These are phyloP conservation scores for Cherax destructor DNA, from an alignment of 1,140 invertebrate species.

Conservation along the genomic window DNA sequence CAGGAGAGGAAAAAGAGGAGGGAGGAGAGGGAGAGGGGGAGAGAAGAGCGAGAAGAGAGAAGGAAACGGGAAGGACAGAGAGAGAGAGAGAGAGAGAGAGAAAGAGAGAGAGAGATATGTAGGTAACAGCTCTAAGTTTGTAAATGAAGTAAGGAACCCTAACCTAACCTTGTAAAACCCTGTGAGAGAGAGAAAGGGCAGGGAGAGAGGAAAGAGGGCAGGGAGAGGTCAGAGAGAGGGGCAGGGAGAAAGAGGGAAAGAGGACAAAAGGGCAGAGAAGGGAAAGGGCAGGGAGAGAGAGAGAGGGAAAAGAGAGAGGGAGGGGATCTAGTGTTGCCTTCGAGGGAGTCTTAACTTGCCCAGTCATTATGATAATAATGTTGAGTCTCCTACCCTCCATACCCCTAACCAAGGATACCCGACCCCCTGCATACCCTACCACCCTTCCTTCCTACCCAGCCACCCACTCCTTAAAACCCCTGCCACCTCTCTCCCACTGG, in stretches of 20 bases:
- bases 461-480: too few relatives aligned
- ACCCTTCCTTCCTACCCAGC: too few relatives aligned
- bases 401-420: not conserved
- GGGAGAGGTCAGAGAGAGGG: too few relatives aligned
- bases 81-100: not conserved
- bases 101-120: too few relatives aligned
- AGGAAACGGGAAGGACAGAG: not conserved
- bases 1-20: not conserved
- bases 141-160: too few relatives aligned
- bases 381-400: not conserved
- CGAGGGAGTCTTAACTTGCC: not conserved
- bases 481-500: too few relatives aligned
- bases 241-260: not conserved
- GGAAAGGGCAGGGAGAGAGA: not conserved
- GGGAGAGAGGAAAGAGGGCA: not conserved
- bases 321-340: not conserved
- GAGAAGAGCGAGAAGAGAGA: not conserved
- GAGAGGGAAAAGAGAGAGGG: not conserved
- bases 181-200: too few relatives aligned
- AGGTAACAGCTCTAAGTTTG: too few relatives aligned
- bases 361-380: not conserved
- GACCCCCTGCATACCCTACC: too few relatives aligned
- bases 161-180: too few relatives aligned
- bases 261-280: not conserved
- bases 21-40: not conserved